Base-by-base conservation (phyloP, 2,888 invertebrate genomes). In the Apamea epomidion region DNA sequence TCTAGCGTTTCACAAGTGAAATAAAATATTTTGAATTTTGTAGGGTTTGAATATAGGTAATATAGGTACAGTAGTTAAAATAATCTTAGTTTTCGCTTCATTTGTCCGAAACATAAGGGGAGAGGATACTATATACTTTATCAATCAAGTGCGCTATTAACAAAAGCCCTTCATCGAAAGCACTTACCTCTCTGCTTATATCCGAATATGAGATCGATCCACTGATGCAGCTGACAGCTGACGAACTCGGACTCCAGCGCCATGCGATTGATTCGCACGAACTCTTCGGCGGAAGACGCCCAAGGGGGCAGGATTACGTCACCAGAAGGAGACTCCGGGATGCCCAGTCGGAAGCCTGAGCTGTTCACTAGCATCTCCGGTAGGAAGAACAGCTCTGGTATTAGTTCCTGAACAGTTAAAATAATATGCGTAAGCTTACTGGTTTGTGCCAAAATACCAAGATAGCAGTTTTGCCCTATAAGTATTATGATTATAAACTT, bases 201-300 rank as follows among this genome's bases (percentile, higher is more conserved):
- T 87, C 99, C 99, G 94, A 99, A 99, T 92, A 99, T 99, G 88
- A 99, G 97, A 96, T 99, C 99, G 91, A 99, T 99, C 99, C 99
- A 99, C 95, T 99, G 99, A 94, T 99, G 99, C 88, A 99, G 97
- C 96, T 99, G 99, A 94, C 99, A 99, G 83, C 99, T 99, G 32
- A 99, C 99, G 94, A 99, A 99, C 97, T 99, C 99, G 0, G 99
- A 99, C 95, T 99, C 99, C 77, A 99, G 97, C 4, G 99, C 99
- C 99, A 99, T 99, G 93, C 99, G 98, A 97, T 99, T 99, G 92
- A 99, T 99, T 86, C 99, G 97, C 81, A 99, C 98, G 95, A 99
- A 99, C 97, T 99, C 99, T 96, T 99, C 99, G 0, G 99, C 99
- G 0, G 98, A 98, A 73, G 98, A 98, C 2, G 99, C 99, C 99